These are phyloP conservation scores for Plestiodon gilberti DNA, from an alignment of 2,113 vertebrate genomes.

Conservation along the genomic window DNA sequence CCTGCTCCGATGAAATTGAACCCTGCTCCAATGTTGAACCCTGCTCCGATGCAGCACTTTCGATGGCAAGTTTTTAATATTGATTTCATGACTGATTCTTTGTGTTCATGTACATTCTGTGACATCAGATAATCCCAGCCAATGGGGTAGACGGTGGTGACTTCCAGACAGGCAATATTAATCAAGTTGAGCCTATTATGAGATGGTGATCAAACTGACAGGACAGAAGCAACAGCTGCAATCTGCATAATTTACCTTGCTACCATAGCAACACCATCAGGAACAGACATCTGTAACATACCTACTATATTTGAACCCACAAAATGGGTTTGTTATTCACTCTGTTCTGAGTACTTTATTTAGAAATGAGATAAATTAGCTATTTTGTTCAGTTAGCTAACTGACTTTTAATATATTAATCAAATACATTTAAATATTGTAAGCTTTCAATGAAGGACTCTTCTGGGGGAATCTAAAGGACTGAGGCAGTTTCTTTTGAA, in stretches of 20 bases:
- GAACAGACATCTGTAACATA: not conserved
- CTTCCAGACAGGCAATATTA: not conserved
- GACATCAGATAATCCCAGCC: not conserved
- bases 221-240: not conserved
- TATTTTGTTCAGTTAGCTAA: not conserved
- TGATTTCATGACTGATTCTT: too few relatives aligned
- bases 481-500: not conserved
- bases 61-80: too few relatives aligned
- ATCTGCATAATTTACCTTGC: not conserved
- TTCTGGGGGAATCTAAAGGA: not conserved
- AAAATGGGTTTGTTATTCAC: not conserved
- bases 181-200: not conserved
- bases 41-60: too few relatives aligned
- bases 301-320: not conserved
- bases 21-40: too few relatives aligned
- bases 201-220: not conserved
- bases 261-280: conserved; percentile 1
- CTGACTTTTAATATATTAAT: not conserved
- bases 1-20: too few relatives aligned
- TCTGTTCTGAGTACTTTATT: not conserved
- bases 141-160: not conserved
- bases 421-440: not conserved
- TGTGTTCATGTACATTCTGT: not conserved
- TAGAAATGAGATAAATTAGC: not conserved
- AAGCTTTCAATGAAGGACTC: not conserved